Evolutionary conservation across 2,888 invertebrate genomes (phyloP), one percentile per base, ranked within the genome.

Genomic region (Pyrrhosoma nymphula): DNA sequence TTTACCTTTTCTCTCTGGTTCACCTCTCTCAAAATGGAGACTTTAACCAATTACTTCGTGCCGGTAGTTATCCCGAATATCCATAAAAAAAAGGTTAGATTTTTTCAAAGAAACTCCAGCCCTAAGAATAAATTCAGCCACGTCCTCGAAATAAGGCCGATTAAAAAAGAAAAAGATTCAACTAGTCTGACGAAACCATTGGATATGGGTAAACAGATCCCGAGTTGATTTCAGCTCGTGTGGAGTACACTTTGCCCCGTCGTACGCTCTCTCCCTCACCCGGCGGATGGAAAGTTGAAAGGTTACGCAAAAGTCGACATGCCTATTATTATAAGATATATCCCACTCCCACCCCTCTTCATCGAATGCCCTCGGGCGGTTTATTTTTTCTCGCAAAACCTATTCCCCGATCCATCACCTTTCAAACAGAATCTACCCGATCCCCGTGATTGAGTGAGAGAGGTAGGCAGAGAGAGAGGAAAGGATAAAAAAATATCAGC

Each of bases 311-410:
- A 35, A 82, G 35, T 82, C 82, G 35, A 82, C 35, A 35, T 82
- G 16, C 82, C 82, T 82, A 82, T 82, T 82, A 82, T 35, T 35
- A 82, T 82, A 82, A 82, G 82, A 82, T 82, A 82, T 16, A 35
- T 35, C 82, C 82, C 10, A 16, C 60, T 60, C 20, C 60, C 60
- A 20, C 60, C 60, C 30, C 82, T 69, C n/a, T 14, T 35, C 35
- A 82, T 60, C 18, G 60, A 82, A 35, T 82, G 82, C 30, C 82
- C 82, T 35, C 3, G 8, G 35, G 82, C 30, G 35, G 30, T 35
- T 69, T 26, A 12, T 26, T 26, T 69, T 30, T 82, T 82, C 8
- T 82, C 2, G 30, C 82, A 35, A 82, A 82, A 35, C 82, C 82
- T 35, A 82, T 82, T 82, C 35, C 82, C 35, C 35, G 82, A 82